Evolutionary conservation across 53 echinoderm and acorn worm species (phyloP).

Genomic region (Patiria pectinifera): DNA sequence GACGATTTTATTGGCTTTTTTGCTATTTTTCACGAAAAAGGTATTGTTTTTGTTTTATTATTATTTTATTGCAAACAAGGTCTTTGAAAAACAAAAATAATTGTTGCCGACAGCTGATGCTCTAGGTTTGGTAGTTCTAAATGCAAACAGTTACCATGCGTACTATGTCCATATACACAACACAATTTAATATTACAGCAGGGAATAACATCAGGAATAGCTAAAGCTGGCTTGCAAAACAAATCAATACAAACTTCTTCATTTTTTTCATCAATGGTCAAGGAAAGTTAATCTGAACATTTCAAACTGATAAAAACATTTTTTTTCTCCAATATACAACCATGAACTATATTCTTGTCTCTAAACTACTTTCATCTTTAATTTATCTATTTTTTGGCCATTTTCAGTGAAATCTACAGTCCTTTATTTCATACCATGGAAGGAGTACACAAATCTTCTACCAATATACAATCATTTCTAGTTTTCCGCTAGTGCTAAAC

Average conservation of each 20-base stretch:
- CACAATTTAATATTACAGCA: not conserved
- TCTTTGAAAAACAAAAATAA: no score
- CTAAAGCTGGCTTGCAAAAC: not conserved
- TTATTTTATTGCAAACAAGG: no score
- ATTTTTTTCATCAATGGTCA: not conserved
- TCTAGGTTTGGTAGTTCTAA: no score
- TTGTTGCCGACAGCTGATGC: no score
- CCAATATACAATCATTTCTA: constrained; percentile 46
- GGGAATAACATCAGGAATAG: not conserved
- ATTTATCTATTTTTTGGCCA: not conserved
- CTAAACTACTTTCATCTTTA: not conserved
- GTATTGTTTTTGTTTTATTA: no score
- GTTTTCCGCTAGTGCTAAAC: not conserved
- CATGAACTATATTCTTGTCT: not conserved
- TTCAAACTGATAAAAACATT: not conserved
- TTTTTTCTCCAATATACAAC: not conserved
- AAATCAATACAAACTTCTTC: not conserved
- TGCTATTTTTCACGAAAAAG: no score
- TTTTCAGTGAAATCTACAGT: constrained; percentile 34
- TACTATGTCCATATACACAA: not conserved
- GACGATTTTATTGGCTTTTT: no score
- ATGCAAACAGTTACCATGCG: no score
- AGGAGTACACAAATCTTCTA: not conserved
- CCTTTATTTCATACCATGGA: not conserved
- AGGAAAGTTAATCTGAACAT: not conserved